Conservation (phyloP, 2,797 vertebrate genomes). For the Clamator glandarius region DNA sequence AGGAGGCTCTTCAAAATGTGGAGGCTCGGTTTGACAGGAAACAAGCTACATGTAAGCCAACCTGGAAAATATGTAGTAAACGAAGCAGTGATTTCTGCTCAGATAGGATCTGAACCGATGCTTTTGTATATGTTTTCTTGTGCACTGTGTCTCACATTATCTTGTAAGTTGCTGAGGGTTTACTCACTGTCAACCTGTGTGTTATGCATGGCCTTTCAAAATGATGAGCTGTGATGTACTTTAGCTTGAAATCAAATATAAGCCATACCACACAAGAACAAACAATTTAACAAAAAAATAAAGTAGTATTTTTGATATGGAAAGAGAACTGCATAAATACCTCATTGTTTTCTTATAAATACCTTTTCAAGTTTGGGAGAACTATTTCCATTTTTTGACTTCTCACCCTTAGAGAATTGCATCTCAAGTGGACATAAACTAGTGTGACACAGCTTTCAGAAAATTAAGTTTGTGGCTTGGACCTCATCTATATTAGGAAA, state of each 20-base stretch:
- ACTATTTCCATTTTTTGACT: not conserved
- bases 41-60: not conserved
- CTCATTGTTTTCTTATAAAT: not conserved
- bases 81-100: not conserved
- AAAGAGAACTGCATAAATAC: not conserved
- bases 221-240: not conserved
- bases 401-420: not conserved
- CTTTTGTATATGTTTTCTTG: not conserved
- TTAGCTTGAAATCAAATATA: not conserved
- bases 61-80: constrained; percentile 4
- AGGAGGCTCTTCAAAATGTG: not conserved
- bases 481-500: not conserved
- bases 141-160: not conserved
- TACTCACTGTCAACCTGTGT: not conserved
- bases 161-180: not conserved
- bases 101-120: not conserved
- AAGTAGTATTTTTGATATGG: not conserved
- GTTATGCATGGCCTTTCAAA: no score
- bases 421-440: not conserved
- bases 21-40: not conserved
- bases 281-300: not conserved
- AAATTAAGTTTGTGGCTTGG: not conserved
- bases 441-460: not conserved
- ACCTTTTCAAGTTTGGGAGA: not conserved
- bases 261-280: not conserved